Evolutionary conservation across 1,140 invertebrate genomes (phyloP).

Genomic region (Heliconius hermathena): DNA sequence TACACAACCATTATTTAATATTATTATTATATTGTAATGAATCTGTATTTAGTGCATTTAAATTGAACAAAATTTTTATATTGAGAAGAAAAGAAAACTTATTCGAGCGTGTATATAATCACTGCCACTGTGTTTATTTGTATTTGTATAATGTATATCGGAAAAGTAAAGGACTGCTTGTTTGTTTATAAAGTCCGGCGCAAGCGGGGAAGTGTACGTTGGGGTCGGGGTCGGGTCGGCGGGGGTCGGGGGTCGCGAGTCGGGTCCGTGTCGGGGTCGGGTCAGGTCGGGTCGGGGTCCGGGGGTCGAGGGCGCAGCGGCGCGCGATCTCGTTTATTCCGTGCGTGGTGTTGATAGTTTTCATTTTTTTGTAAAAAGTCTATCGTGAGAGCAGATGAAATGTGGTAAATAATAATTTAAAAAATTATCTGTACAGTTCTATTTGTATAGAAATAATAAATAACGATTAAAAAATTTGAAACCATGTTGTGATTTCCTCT

Average conservation of each 20-base stretch:
- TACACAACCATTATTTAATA: background rate
- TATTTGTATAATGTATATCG: constrained; percentile 37
- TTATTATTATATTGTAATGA: background rate
- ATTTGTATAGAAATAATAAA: constrained; percentile 83
- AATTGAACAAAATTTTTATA: constrained; percentile 56
- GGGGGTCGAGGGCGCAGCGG: constrained; percentile 39
- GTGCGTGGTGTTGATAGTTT: constrained; percentile 80
- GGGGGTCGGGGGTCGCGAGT: constrained; percentile 22
- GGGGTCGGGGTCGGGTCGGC: constrained; percentile 7
- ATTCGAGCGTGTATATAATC: constrained; percentile 56
- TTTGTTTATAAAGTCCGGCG: constrained; percentile 52
- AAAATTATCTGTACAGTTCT: constrained; percentile 82
- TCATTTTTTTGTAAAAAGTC: constrained; percentile 82
- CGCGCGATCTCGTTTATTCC: constrained; percentile 69
- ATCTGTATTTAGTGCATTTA: constrained; percentile 61
- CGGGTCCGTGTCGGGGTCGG: constrained; percentile 22
- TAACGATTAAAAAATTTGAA: constrained; percentile 79
- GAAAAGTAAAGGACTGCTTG: constrained; percentile 35
- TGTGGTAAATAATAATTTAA: constrained; percentile 81
- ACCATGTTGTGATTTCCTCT: constrained; percentile 80
- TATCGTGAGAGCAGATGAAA: constrained; percentile 78
- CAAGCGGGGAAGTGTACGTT: constrained; percentile 29
- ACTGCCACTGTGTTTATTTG: constrained; percentile 62
- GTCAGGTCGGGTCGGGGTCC: constrained; percentile 27
- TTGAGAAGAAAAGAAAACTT: constrained; percentile 40